Evolutionary conservation across 2,888 invertebrate species (phyloP), one percentile per base, ranked within the genome.

Genomic region (Agrotis segetum): DNA sequence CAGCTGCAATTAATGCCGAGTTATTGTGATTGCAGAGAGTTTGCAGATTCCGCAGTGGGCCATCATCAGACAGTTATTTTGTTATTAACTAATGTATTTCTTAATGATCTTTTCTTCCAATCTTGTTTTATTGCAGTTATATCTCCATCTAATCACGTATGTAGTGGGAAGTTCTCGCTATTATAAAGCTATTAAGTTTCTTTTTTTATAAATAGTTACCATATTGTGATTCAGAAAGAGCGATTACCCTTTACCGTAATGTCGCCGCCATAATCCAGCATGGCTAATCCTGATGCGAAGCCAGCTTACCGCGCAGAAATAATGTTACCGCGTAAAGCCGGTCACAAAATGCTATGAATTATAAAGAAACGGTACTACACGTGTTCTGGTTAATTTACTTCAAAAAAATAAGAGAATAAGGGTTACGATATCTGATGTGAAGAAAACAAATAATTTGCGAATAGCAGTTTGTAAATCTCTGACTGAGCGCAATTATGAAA

Each of bases 271-370:
- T 83, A 84, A 81, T 82, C 74, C 81, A 74, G 66, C 78, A 77
- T 71, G 56, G 74, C 76, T 84, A 82, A 85, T 68, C 77, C 74
- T 63, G 16, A 71, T 74, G 69, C 62, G 70, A 82, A 82, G 74
- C 76, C 77, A 71, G 77, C 72, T 84, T 82, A 81, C 56, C 59
- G 49, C 73, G 60, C 50, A 71, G 71, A 81, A 82, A 77, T 82
- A 75, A 78, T 74, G 71, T 72, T 63, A 73, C 64, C 71, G 63
- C 63, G 75, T 67, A 58, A 79, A 76, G 62, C 69, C 53, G 53
- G 64, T 56, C 65, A 64, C 59, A 58, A 58, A 74, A 71, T 62
- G 53, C 62, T 67, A 60, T 75, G 67, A 59, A 80, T 73, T 83
- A 67, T 74, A 71, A 50, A 67, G 55, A 55, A 79, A 79, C 71